A percentile compares a stretch with the other conserved stretches of the same genome.
phyloP scores from a whole-genome alignment of 2,113 vertebrate genomes.

The Picathartes gymnocephalus region DNA sequence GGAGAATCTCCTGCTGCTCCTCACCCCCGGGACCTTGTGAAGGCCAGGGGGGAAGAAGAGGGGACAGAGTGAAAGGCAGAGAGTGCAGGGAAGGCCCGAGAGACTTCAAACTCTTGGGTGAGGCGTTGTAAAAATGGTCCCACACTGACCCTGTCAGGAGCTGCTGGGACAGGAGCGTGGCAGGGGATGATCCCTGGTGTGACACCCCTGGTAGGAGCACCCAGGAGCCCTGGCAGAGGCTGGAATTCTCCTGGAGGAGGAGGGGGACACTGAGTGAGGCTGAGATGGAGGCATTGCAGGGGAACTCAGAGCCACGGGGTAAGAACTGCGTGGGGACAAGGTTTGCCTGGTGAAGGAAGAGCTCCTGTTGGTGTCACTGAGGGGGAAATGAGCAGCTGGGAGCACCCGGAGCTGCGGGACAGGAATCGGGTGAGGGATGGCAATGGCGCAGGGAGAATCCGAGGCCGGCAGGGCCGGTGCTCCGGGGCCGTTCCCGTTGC shows the following conservation, averaged over 20 bases:
- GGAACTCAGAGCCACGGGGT: neutral
- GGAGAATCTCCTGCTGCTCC: neutral
- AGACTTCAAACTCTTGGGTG: neutral
- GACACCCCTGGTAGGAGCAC: fast-evolving
- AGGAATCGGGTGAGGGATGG: neutral
- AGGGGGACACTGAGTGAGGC: neutral
- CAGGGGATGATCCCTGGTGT: neutral
- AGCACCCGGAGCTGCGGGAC: neutral
- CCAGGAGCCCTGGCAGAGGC: neutral
- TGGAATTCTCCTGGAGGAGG: neutral
- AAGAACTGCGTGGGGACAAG: neutral
- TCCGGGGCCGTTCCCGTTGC: neutral
- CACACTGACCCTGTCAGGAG: fast-evolving
- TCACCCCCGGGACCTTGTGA: neutral
- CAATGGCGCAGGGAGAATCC: neutral
- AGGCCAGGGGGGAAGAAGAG: neutral
- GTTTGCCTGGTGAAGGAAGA: neutral
- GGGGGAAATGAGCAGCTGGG: neutral
- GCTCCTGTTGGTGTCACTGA: neutral
- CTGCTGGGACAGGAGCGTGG: neutral
- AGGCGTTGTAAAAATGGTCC: neutral
- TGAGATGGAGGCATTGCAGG: neutral
- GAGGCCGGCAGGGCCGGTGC: neutral
- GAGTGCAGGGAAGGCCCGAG: neutral
- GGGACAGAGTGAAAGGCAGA: neutral